Evolutionary conservation across 1,140 invertebrate species (phyloP), one percentile per base, ranked within the genome.

Genomic region (Macrobrachium rosenbergii): DNA sequence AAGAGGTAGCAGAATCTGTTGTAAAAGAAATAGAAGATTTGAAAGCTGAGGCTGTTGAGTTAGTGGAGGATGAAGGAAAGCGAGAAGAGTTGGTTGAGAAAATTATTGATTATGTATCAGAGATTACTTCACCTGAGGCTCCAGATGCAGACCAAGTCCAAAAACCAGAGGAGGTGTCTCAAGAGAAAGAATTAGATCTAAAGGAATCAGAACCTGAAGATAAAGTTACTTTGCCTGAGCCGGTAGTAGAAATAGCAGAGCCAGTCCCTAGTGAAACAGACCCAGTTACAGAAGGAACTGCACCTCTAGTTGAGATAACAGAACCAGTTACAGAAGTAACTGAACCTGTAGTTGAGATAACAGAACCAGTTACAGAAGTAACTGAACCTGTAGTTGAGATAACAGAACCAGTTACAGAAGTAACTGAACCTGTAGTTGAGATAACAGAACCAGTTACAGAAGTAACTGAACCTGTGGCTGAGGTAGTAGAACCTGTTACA

Each of bases 1-100:
- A 72, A n/a, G 69, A 72, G 16, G 21, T 72, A 72, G 69, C 69
- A 72, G 21, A 72, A 72, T 17, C 23, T n/a, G 37, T n/a, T 72
- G 37, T 28, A 72, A 72, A 72, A 43, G 69, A 72, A 72, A n/a
- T 43, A 72, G 21, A 72, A 43, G 21, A 12, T 28, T 28, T 19
- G 43, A 60, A 75, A 58, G 45, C 6, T 60, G 60, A 45, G 21
- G 82, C 37, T 11, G 11, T 83, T 17, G 72, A 83, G 59, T 14
- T 60, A 14, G 43, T 72, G 21, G 69, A 72, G 69, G 21, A n/a
- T n/a, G 37, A 72, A 72, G 69, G 21, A 72, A 72, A 72, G 21
- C 23, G 69, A 28, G 69, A 72, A 72, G 69, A 72, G 21, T 43
- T 72, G 23, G 37, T 72, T 28, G 69, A 72, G 14, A 72, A 72